Percentiles rank a stretch among this genome's conserved stretches.
phyloP scores from a whole-genome alignment of 2,797 vertebrate species.

The Sebastes taczanowskii region DNA sequence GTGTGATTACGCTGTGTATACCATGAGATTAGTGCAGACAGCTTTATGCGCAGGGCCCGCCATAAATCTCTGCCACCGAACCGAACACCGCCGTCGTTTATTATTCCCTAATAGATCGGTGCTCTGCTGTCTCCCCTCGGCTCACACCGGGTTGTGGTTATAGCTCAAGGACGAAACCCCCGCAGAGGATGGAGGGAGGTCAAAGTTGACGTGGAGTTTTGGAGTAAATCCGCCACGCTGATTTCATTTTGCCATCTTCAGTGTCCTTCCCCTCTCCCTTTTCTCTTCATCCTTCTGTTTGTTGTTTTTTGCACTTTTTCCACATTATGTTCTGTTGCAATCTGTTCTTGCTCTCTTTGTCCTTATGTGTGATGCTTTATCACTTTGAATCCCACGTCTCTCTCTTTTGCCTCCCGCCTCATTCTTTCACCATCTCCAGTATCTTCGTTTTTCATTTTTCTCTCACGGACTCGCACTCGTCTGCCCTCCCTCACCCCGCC shows the following conservation, averaged over 20 bases:
- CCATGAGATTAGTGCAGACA: conserved; percentile 77
- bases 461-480: neutral
- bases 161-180: conserved; percentile 51
- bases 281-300: conserved; percentile 2
- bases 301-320: conserved; percentile 23
- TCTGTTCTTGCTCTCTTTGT: conserved; percentile 39
- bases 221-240: conserved; percentile 40
- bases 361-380: conserved; percentile 37
- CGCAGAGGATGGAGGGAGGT: conserved; percentile 33
- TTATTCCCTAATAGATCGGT: conserved; percentile 69
- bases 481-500: neutral
- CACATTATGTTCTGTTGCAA: conserved; percentile 21
- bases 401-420: neutral
- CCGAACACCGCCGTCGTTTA: conserved; percentile 54
- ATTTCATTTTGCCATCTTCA: conserved; percentile 40
- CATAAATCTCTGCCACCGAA: conserved; percentile 66
- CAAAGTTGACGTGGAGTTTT: conserved; percentile 43
- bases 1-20: conserved; percentile 74
- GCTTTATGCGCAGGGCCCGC: conserved; percentile 66
- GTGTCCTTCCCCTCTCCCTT: conserved; percentile 23
- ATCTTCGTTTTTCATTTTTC: neutral
- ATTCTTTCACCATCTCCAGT: neutral
- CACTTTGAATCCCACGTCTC: conserved; percentile 35
- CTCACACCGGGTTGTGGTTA: conserved; percentile 50
- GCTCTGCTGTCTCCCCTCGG: conserved; percentile 42